These are phyloP conservation scores for Eumacrocentrus americanus DNA, from an alignment of 2,888 invertebrate genomes.

Conservation along the genomic window DNA sequence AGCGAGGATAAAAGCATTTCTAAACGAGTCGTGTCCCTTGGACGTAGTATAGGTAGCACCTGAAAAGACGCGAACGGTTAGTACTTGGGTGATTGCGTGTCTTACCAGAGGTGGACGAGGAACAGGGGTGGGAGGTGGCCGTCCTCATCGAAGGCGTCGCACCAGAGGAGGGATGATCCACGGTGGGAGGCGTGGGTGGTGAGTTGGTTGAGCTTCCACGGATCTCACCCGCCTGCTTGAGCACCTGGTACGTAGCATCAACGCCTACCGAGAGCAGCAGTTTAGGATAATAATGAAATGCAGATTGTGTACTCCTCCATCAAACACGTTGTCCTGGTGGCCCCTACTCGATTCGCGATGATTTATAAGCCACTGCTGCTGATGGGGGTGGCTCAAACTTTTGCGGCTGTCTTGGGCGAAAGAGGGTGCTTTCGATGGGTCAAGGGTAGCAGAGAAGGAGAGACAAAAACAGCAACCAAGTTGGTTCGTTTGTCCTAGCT, in stretches of 20 bases:
- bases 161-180: constrained; percentile 55
- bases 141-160: constrained; percentile 56
- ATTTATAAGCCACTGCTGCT: no score
- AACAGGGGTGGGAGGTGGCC: constrained; percentile 59
- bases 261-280: constrained; percentile 66
- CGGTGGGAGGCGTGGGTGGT: constrained; percentile 60
- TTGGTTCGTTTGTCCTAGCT: neutral
- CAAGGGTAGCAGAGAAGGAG: neutral
- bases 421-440: neutral
- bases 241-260: constrained; percentile 93
- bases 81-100: constrained; percentile 40
- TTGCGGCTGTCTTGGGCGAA: neutral
- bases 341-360: no score
- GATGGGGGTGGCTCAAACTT: neutral
- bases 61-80: constrained; percentile 23
- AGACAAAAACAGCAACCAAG: constrained; percentile 4
- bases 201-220: constrained; percentile 60
- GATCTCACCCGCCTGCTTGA: constrained; percentile 93
- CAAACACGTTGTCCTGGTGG: neutral
- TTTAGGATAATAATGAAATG: neutral
- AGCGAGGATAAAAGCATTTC: constrained; percentile 26
- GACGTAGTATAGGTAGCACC: constrained; percentile 13
- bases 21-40: constrained; percentile 47
- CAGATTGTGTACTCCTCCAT: no score
- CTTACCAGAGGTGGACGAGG: constrained; percentile 62